phyloP scores from a whole-genome alignment of 2,113 vertebrate genomes.

The Hyaena hyaena region DNA sequence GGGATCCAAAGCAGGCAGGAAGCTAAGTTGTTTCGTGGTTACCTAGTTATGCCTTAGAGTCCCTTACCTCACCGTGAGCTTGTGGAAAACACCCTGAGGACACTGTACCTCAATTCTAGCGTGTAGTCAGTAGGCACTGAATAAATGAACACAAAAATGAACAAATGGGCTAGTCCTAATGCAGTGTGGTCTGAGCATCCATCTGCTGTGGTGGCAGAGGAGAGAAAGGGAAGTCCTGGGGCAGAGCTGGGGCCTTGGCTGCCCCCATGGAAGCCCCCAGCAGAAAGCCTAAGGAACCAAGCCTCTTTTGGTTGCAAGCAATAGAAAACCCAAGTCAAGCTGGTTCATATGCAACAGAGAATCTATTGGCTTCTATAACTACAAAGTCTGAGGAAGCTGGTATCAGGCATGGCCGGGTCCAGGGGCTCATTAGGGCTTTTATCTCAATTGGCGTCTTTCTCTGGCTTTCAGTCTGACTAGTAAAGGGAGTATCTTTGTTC shows the following conservation, averaged over 20 bases:
- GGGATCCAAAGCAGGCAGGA: conserved; percentile 38
- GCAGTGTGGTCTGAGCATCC: not conserved
- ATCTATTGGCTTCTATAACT: not conserved
- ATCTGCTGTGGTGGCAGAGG: not conserved
- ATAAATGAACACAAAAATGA: not conserved
- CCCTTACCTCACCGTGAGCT: conserved; percentile 18
- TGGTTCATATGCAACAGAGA: not conserved
- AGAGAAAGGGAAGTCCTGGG: not conserved
- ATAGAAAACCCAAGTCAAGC: not conserved
- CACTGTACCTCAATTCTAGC: not conserved
- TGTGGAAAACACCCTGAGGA: not conserved
- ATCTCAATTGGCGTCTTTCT: not conserved
- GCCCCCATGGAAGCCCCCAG: accelerated
- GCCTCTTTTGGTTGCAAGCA: not conserved
- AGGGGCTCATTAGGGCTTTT: not conserved
- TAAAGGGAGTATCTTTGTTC: not conserved
- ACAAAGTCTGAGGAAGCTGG: not conserved
- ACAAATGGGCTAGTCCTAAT: too few species aligned
- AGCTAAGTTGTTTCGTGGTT: not conserved
- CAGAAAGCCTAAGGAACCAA: too few species aligned
- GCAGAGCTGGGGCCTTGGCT: not conserved
- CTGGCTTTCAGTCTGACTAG: not conserved
- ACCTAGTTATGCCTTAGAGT: not conserved
- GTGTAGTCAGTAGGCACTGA: not conserved
- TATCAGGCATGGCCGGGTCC: not conserved